These are phyloP conservation scores for Ypsolopha sequella DNA, from an alignment of 2,888 invertebrate genomes.

Conservation along the genomic window DNA sequence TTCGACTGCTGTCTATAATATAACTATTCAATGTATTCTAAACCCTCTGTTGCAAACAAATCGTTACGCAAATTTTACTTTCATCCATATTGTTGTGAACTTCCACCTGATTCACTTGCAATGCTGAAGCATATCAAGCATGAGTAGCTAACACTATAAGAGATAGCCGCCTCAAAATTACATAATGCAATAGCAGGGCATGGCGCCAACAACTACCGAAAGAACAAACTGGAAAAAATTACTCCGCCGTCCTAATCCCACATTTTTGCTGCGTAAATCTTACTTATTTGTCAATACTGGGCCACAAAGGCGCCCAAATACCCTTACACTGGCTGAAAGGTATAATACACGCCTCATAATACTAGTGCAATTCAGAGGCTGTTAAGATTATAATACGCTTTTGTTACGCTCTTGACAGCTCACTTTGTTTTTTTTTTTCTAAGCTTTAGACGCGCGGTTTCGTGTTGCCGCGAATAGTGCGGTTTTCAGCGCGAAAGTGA, in stretches of 20 bases:
- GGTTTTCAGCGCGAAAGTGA: constrained; percentile 38
- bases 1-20: constrained; percentile 15
- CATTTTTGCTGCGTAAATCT: constrained; percentile 62
- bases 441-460: constrained; percentile 26
- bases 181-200: constrained; percentile 53
- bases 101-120: constrained; percentile 58
- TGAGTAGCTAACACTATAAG: constrained; percentile 28
- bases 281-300: constrained; percentile 69
- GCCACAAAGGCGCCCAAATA: constrained; percentile 68
- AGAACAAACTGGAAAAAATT: constrained; percentile 32
- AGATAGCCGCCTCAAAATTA: constrained; percentile 25
- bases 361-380: constrained; percentile 61
- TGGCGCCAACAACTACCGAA: constrained; percentile 51
- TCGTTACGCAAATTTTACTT: constrained; percentile 47
- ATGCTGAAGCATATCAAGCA: constrained; percentile 20
- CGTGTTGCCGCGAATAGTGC: constrained; percentile 37
- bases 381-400: constrained; percentile 67
- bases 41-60: constrained; percentile 6
- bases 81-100: constrained; percentile 31
- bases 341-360: constrained; percentile 68
- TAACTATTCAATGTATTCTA: not conserved
- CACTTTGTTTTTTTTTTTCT: constrained; percentile 36
- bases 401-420: constrained; percentile 62
- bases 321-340: constrained; percentile 58
- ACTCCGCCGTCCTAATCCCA: constrained; percentile 53